Conservation (phyloP, 2,797 vertebrate genomes). For the Sciurus vulgaris region DNA sequence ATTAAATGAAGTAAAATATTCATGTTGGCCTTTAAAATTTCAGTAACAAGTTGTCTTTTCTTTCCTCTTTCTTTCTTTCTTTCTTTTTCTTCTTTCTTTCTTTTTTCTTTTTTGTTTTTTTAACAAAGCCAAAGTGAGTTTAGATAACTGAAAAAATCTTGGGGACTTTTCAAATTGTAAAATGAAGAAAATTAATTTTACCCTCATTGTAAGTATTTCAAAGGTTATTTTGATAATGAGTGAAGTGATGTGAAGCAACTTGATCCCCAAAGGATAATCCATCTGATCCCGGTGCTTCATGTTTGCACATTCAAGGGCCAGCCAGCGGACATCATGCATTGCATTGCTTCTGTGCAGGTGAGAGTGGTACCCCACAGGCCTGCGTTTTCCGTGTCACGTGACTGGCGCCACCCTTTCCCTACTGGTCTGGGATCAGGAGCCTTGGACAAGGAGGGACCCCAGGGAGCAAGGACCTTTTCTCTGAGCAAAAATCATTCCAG, state of each 20-base stretch:
- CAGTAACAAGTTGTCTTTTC: neutral
- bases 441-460: neutral
- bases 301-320: neutral
- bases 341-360: slow-evolving; percentile 45
- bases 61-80: too few relatives aligned
- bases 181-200: neutral
- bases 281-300: neutral
- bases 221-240: neutral
- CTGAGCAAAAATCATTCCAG: slow-evolving; percentile 11
- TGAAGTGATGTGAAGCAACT: neutral
- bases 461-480: neutral
- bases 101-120: neutral
- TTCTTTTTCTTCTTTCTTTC: too few relatives aligned
- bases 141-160: neutral
- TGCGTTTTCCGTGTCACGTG: slow-evolving; percentile 28
- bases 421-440: neutral
- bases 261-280: neutral
- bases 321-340: neutral
- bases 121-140: neutral
- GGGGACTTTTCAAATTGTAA: slow-evolving; percentile 14
- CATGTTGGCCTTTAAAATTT: neutral
- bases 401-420: neutral
- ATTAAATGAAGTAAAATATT: neutral
- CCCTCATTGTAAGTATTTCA: neutral
- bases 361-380: neutral